Evolutionary conservation across 2,113 vertebrate species (phyloP).

Genomic region (Protobothrops flavoviridis): DNA sequence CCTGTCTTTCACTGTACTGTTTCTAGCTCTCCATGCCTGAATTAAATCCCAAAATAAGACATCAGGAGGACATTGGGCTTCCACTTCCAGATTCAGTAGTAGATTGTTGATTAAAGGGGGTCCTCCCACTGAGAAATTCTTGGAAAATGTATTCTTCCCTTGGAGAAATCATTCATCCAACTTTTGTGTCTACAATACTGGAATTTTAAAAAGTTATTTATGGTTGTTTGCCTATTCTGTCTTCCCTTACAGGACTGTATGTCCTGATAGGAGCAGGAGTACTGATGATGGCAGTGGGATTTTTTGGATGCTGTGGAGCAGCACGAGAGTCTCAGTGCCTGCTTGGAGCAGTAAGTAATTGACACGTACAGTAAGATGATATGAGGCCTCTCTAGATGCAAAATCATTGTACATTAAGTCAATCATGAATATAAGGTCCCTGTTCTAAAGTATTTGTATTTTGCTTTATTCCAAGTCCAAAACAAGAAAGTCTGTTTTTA

Average conservation of each 20-base stretch:
- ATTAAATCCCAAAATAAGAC: neutral
- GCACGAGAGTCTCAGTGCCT: constrained; percentile 93
- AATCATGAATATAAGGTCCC: neutral
- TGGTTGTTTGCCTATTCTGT: neutral
- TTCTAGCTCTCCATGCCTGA: neutral
- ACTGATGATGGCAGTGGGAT: constrained; percentile 91
- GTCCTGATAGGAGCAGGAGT: constrained; percentile 89
- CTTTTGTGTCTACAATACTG: neutral
- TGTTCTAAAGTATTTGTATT: neutral
- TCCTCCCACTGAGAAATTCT: neutral
- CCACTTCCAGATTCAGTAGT: neutral
- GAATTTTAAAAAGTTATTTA: neutral
- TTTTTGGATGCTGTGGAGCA: constrained; percentile 95
- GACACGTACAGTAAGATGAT: neutral
- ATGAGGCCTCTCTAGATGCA: neutral
- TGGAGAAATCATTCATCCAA: neutral
- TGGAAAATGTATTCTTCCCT: neutral
- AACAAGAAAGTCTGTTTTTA: neutral
- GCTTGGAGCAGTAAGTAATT: constrained; percentile 88
- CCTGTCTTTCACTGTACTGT: neutral
- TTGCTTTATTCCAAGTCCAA: neutral
- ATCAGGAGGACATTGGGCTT: neutral
- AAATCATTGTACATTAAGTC: neutral
- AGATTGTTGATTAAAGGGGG: neutral
- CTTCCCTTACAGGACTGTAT: constrained; percentile 81